A percentile compares a stretch with the other conserved stretches of the same genome.
phyloP scores from a whole-genome alignment of 2,113 vertebrate genomes.

The Zosterops hypoxanthus region DNA sequence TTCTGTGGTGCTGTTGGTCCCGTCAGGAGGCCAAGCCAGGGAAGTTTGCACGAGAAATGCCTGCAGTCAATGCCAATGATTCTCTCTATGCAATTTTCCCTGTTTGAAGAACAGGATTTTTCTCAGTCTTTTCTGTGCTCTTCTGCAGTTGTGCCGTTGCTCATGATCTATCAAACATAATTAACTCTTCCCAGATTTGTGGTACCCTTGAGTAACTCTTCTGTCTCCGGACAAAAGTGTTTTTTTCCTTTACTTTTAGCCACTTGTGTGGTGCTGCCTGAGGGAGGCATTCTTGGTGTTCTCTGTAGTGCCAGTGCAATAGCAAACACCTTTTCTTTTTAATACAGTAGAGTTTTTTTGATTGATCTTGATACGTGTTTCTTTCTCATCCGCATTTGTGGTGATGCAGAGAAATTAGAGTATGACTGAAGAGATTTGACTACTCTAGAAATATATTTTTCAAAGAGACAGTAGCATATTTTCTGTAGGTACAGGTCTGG shows the following conservation, averaged over 20 bases:
- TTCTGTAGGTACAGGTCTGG: neutral
- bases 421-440: neutral
- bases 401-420: neutral
- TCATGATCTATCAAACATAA: neutral
- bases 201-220: neutral
- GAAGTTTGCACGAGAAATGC: neutral
- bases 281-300: neutral
- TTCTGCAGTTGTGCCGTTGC: accelerated
- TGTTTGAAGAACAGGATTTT: neutral
- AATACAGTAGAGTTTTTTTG: neutral
- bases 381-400: neutral
- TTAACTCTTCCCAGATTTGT: neutral
- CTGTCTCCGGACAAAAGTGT: neutral
- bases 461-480: neutral
- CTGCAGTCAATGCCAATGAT: neutral
- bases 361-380: neutral
- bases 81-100: neutral
- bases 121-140: neutral
- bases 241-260: neutral
- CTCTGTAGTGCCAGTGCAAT: neutral
- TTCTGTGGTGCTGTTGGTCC: neutral
- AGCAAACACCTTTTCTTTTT: neutral
- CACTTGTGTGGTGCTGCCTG: accelerated
- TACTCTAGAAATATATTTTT: neutral
- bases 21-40: neutral